Evolutionary conservation across 2,888 invertebrate genomes (phyloP), one percentile per base, ranked within the genome.

Genomic region (Perizoma flavofasciatum): DNA sequence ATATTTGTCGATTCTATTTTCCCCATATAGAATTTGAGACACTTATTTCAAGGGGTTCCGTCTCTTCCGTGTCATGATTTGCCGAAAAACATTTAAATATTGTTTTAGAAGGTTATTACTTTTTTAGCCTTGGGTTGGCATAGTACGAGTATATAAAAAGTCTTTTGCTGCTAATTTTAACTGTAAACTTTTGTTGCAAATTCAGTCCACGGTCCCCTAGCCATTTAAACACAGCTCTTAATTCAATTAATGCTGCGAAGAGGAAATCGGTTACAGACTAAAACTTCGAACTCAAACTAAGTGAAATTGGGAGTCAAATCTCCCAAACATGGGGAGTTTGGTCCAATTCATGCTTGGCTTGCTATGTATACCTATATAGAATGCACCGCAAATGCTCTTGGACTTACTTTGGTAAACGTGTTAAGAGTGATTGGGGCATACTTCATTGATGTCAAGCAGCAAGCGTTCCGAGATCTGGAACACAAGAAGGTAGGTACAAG

Each of bases 391-490:
- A 43, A 43, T 9, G 47, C 37, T 37, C 37, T 22, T 43, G 6
- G 40, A 54, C 62, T 65, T 63, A 77, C 78, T 69, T 75, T 75
- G 0, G 73, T 73, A 55, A 78, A 78, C 70, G 72, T 65, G 10
- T 66, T 68, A 6, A 77, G 54, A 0, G 73, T 74, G 4, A 78
- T 65, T 4, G 53, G 63, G 8, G 70, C 55, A 45, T 78, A 77
- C 54, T 61, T 71, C 40, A 77, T 10, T 6, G 78, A 77, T 4
- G 78, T 77, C 43, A 77, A 41, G 47, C 71, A 68, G 49, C 75
- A 74, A 0, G 74, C 70, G 1, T 61, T 70, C 58, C 72, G 75
- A 5, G 75, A 75, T 57, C 78, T 77, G 63, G 5, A 70, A 71
- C n/a, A n/a, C n/a, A n/a, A n/a, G n/a, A n/a, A n/a, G n/a, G n/a